Base-by-base conservation (phyloP, 1,140 invertebrate species). In the Mylabris phalerata region DNA sequence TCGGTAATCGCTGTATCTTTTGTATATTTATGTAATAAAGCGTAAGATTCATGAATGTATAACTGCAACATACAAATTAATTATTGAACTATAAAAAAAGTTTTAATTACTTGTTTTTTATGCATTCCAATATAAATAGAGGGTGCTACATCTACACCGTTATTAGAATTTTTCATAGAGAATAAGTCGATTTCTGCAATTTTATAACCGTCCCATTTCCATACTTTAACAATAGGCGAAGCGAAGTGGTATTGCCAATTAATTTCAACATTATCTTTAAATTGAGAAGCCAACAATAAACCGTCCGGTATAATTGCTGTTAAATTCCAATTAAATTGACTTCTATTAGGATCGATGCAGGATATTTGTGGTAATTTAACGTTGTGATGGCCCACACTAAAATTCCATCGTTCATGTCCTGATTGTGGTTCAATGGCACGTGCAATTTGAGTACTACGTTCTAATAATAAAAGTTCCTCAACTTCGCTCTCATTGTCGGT, bases 331-430 rank as follows among this genome's bases (percentile, higher is more conserved):
- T 84, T 77, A 27, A 73, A 71, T 32, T 75, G 67, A 13, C 74
- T 67, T 10, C 74, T 61, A 49, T 76, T 68, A 26, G 72, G 24
- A 50, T 71, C 59, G 5, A 60, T 54, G 54, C 54, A 65, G 42
- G 70, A 68, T 50, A 67, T 70, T 70, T 70, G 70, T 2, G 72
- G 63, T n/a, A 92, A 66, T 46, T 84, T 83, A 39, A 95, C 63
- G 62, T 94, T 85, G 75, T 94, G 88, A 59, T 91, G 85, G 2
- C 89, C 92, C 32, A 97, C 93, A 74, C 91, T 95, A 69, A 95
- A 98, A 77, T 97, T 96, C 94, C 94, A 97, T 87, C 87, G 91
- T 79, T 97, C 93, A 47, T 75, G 70, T 7, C 94, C 93, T 38
- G 83, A 84, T 38, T 84, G 78, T 0, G 90, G 85, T 72, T 96